Conservation (phyloP, 2,888 invertebrate species). For the Drosophila emarginata region DNA sequence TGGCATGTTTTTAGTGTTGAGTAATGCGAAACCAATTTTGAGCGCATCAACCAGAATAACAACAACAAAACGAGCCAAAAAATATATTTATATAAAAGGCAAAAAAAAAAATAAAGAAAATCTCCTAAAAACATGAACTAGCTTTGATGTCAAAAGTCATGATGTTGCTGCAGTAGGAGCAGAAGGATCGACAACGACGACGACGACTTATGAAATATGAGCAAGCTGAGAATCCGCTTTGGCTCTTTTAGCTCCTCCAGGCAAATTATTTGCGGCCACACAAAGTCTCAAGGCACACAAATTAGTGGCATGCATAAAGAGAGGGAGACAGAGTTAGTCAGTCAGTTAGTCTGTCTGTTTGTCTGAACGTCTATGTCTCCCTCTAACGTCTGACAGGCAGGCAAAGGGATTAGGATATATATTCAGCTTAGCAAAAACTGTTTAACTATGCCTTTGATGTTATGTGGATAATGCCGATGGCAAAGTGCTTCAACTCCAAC, state of each 20-base stretch:
- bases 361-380: neutral
- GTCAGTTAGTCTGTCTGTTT: neutral
- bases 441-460: slow-evolving; percentile 70
- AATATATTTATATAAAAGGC: neutral
- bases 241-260: slow-evolving; percentile 14
- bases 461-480: slow-evolving; percentile 37
- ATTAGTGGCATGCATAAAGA: slow-evolving; percentile 57
- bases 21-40: slow-evolving; percentile 72
- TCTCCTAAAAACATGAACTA: slow-evolving; percentile 34
- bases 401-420: slow-evolving; percentile 2
- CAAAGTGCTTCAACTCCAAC: neutral
- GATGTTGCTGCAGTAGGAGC: slow-evolving; percentile 38
- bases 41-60: slow-evolving; percentile 58
- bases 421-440: slow-evolving; percentile 48
- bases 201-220: slow-evolving; percentile 55
- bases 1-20: slow-evolving; percentile 54
- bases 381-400: neutral
- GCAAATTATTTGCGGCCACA: slow-evolving; percentile 45
- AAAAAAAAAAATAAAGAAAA: neutral
- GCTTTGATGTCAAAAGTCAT: slow-evolving; percentile 70
- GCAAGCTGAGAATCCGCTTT: slow-evolving; percentile 3
- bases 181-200: neutral
- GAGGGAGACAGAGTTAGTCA: neutral
- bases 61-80: slow-evolving; percentile 58
- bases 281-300: slow-evolving; percentile 55